Base-by-base conservation (phyloP, 1,140 invertebrate genomes). In the Heliothis subflexa region DNA sequence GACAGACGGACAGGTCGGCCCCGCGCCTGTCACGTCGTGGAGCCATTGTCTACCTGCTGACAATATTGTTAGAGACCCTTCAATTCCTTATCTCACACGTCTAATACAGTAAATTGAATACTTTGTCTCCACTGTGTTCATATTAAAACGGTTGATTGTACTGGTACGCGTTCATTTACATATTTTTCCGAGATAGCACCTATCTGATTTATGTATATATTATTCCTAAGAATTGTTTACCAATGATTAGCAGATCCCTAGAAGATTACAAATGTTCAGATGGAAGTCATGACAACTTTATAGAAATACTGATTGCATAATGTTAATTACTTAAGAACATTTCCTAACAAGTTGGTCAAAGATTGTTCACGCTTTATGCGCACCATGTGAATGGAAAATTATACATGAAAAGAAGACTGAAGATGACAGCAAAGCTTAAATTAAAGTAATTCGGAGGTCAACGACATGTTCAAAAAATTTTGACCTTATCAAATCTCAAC, bases 401-500 rank as follows among this genome's bases (percentile, higher is more conserved):
- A 12, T 57, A 75, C 50, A 33, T 62, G 28, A n/a, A 50, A 62
- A 68, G 33, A 47, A 45, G 28, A 66, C 25, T 57, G 55, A 52
- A 47, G 49, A 45, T 12, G 54, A 54, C 47, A 61, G 21, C 50
- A 50, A 16, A 71, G 18, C 76, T 14, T 16, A 21, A 57, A 74
- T 73, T 73, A 79, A 49, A 49, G 50, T 55, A 74, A 78, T 75
- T 14, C 64, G 28, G 47, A 71, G 80, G 83, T 83, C 80, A 83
- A 79, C 33, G 78, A 84, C 83, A 72, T 81, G 64, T 50, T 71
- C 55, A 75, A 79, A 78, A 79, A 72, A 66, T 79, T 80, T 54
- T 76, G 74, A 77, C 85, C 77, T 90, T 92, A 92, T 90, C 89
- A 87, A 77, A 84, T 73, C 75, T 79, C 78, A 83, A 88, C 83